Base-by-base conservation (phyloP, 2,113 vertebrate species). In the Spermophilus dauricus region DNA sequence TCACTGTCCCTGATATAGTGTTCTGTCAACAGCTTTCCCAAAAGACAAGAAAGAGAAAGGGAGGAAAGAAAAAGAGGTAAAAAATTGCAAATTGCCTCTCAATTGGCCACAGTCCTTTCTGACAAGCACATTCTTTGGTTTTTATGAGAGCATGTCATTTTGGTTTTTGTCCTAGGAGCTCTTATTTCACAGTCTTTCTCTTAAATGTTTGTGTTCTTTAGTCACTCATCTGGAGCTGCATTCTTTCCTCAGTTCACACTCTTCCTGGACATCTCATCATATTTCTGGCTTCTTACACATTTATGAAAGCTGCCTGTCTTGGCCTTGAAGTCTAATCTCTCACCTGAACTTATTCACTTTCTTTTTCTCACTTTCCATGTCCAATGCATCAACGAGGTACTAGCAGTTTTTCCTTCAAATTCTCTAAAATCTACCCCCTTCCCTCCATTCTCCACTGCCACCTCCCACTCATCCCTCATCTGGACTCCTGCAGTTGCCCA, bases 281-380 rank as follows among this genome's bases (percentile, higher is more conserved):
- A 37, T 28, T 65, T 61, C 24, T 83, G 24, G 12, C 51, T 86
- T 58, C 67, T 89, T 92, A 26, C 8, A 2, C 12, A 2, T 90
- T 85, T 86, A 28, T 73, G n/a, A 83, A 93, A 95, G 93, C 26
- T 61, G 4, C 7, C 48, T 51, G 51, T 13, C 30, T 78, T 70
- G 39, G 39, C 30, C 12, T 82, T 96, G 45, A 84, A 56, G 24
- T 2, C 53, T 37, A 76, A 89, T n/a, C 32, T 86, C 69, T 88
- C 58, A 73, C 1, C 34, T 14, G 7, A 81, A 81, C 10, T 69
- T 39, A 3, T 56, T 89, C 45, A 20, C 61, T 58, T 14, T 65
- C 8, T 53, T 86, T 67, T 48, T 87, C 32, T 72, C 42, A 56
- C 22, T 17, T 48, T 61, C 13, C 10, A 48, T 6, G 70, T 51